Base-by-base conservation (phyloP, 2,888 invertebrate genomes). In the Apocheima hispidaria region DNA sequence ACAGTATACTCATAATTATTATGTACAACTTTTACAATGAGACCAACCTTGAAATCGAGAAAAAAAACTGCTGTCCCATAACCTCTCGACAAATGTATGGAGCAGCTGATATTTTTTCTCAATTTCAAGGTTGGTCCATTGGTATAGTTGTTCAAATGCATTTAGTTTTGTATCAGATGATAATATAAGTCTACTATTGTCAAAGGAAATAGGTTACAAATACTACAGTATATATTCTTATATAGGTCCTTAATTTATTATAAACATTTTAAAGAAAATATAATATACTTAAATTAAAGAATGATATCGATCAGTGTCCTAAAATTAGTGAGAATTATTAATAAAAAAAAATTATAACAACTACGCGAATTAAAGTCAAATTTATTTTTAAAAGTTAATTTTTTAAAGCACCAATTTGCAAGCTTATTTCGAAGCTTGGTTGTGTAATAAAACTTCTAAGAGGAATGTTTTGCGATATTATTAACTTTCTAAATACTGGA, bases 361-460 rank as follows among this genome's bases (percentile, higher is more conserved):
- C 7, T 36, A 36, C 1, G 18, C 2, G 2, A 18, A 36, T 9
- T 36, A 16, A 43, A n/a, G 18, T 21, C 21, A 10, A 20, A 16
- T 16, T 18, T 16, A 20, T 38, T 38, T 38, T 36, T 16, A 2
- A 6, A 38, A 38, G 3, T 18, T 14, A 18, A 21, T 14, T 2
- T 2, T 44, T 26, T 28, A 16, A 43, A 44, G 44, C 44, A 44
- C 44, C 44, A 44, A 44, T 44, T 44, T 9, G 21, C 28, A 44
- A 44, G 44, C 28, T 28, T 43, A 2, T 43, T 16, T 12, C 4
- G 10, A 40, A 20, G 18, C 38, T 38, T 36, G 36, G 9, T 2
- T 33, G 0, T 10, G 1, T 33, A 7, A 10, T 33, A 33, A 4
- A 26, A 26, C 26, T 26, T n/a, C n/a, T n/a, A n/a, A 26, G 9